These are phyloP conservation scores for Siniperca scherzeri DNA, from an alignment of 2,797 vertebrate species.

Conservation along the genomic window DNA sequence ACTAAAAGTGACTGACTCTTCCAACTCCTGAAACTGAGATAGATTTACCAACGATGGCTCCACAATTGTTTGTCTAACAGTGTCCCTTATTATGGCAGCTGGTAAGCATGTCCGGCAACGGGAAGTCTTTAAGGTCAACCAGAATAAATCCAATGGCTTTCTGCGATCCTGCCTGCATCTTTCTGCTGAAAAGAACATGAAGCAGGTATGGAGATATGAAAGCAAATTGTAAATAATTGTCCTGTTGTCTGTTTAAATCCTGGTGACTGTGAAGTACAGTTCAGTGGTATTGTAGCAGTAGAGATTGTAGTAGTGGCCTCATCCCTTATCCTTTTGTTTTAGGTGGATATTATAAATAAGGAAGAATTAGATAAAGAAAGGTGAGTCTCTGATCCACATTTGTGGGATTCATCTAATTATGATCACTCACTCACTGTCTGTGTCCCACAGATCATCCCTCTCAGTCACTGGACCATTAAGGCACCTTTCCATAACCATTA, in stretches of 20 bases:
- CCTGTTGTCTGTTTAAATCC: constrained; percentile 25
- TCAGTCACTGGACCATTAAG: constrained; percentile 63
- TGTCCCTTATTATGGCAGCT: constrained; percentile 78
- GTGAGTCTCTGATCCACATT: constrained; percentile 81
- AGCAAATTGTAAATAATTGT: constrained; percentile 24
- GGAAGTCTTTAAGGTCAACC: constrained; percentile 68
- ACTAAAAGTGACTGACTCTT: not conserved
- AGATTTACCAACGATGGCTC: not conserved
- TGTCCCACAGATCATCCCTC: constrained; percentile 61
- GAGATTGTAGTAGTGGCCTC: constrained; percentile 72
- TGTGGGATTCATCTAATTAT: constrained; percentile 58
- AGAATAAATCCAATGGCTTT: constrained; percentile 75
- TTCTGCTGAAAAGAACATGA: constrained; percentile 86
- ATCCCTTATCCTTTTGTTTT: constrained; percentile 86
- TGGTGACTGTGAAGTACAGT: constrained; percentile 65
- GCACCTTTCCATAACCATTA: constrained; percentile 62
- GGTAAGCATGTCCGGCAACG: constrained; percentile 73
- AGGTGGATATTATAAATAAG: constrained; percentile 89
- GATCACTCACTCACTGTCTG: constrained; percentile 52
- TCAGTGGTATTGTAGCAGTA: constrained; percentile 57
- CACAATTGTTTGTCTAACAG: constrained; percentile 65
- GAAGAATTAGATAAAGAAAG: constrained; percentile 88
- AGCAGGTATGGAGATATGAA: constrained; percentile 79
- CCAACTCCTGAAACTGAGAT: not conserved
- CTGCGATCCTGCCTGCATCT: constrained; percentile 66